These are phyloP conservation scores for Cichlasoma orientale DNA, from an alignment of 2,797 vertebrate species.

Conservation along the genomic window DNA sequence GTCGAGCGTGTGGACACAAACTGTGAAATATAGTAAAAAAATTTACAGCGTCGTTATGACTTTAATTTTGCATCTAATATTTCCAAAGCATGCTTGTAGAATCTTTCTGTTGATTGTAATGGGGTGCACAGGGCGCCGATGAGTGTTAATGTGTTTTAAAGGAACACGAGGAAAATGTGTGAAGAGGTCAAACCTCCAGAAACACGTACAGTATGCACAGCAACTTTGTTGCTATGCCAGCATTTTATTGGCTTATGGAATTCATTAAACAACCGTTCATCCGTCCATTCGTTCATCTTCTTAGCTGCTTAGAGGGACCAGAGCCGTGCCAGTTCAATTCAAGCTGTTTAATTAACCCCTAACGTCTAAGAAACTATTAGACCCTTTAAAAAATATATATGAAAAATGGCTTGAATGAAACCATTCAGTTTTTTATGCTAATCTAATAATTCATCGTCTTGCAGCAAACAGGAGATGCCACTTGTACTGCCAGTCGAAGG, in stretches of 20 bases:
- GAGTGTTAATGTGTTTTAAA: neutral
- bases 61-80: neutral
- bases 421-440: neutral
- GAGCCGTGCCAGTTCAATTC: neutral
- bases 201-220: accelerated
- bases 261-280: too few relatives aligned
- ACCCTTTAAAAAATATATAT: too few relatives aligned
- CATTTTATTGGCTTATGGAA: neutral
- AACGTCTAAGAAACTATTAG: too few relatives aligned
- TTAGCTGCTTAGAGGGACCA: accelerated
- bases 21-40: neutral
- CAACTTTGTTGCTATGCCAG: neutral
- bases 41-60: neutral
- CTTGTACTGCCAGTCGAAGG: slow-evolving; percentile 94
- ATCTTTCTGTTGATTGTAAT: neutral
- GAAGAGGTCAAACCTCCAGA: neutral
- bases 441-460: neutral
- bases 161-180: neutral
- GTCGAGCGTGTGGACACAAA: accelerated
- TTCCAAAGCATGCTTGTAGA: neutral
- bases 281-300: neutral
- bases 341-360: too few relatives aligned
- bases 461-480: slow-evolving; percentile 92
- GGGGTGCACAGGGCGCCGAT: accelerated
- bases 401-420: too few relatives aligned